phyloP scores from a whole-genome alignment of 2,113 vertebrate species.

The Myiozetetes cayanensis region DNA sequence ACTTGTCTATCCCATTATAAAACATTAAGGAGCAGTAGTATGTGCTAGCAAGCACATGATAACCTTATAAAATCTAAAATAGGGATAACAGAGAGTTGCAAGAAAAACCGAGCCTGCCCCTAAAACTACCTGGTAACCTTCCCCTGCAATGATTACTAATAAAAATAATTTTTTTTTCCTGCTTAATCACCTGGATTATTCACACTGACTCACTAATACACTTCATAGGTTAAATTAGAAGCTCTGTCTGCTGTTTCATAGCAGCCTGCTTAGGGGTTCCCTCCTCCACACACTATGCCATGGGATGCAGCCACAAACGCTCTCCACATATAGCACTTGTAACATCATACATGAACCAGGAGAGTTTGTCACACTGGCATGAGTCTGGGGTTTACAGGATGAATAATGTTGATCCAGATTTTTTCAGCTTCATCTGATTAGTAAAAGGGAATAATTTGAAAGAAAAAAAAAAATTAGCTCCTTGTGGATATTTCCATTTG shows the following conservation, averaged over 20 bases:
- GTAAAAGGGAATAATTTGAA: background rate
- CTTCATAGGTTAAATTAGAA: background rate
- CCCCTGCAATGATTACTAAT: background rate
- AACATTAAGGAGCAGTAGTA: background rate
- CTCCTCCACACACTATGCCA: rapidly evolving
- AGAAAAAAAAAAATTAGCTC: background rate
- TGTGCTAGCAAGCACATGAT: background rate
- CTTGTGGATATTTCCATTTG: slow-evolving; percentile 47
- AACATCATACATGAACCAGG: background rate
- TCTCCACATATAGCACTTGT: rapidly evolving
- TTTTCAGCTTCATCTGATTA: slow-evolving; percentile 19
- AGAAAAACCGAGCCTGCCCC: background rate
- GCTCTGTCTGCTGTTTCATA: background rate
- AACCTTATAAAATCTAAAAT: background rate
- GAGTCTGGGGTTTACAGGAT: background rate
- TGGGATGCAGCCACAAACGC: background rate
- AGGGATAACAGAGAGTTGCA: background rate
- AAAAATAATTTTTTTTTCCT: background rate
- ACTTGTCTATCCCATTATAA: background rate
- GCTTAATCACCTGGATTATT: background rate
- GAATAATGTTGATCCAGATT: background rate
- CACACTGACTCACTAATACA: rapidly evolving
- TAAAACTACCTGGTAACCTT: background rate
- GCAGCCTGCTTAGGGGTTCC: background rate
- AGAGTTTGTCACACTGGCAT: background rate